A percentile compares a stretch with the other conserved stretches of the same genome.
These are phyloP conservation scores for Holocentrus rufus DNA, from an alignment of 2,797 vertebrate species.

Conservation along the genomic window DNA sequence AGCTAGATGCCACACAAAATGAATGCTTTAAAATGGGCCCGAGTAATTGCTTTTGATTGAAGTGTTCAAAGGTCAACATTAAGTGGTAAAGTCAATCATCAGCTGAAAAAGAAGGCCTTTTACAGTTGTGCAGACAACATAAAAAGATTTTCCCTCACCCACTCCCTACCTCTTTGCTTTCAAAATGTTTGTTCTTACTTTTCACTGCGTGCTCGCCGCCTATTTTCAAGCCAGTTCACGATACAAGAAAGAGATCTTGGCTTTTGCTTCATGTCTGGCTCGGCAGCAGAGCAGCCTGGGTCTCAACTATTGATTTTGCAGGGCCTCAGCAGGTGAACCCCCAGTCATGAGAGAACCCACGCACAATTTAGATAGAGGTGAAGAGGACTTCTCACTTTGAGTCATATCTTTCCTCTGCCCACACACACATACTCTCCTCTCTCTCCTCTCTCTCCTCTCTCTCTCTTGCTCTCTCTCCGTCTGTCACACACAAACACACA, in stretches of 20 bases:
- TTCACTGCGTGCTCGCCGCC: slow-evolving; percentile 6
- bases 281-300: slow-evolving; percentile 42
- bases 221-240: slow-evolving; percentile 51
- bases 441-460: slow-evolving; percentile 10
- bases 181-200: slow-evolving; percentile 12
- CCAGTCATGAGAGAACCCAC: slow-evolving; percentile 74
- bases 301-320: slow-evolving; percentile 70
- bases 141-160: slow-evolving; percentile 7
- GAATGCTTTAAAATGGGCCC: slow-evolving; percentile 21
- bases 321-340: slow-evolving; percentile 74
- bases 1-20: not conserved
- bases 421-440: slow-evolving; percentile 70
- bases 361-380: slow-evolving; percentile 74
- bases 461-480: slow-evolving; percentile 4
- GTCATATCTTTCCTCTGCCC: slow-evolving; percentile 81
- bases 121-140: slow-evolving; percentile 32
- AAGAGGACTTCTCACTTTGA: slow-evolving; percentile 83
- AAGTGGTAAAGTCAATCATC: not conserved
- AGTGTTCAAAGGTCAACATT: slow-evolving; percentile 42
- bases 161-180: not conserved
- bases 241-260: slow-evolving; percentile 47
- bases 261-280: slow-evolving; percentile 43
- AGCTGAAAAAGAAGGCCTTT: slow-evolving; percentile 34
- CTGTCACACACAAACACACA: slow-evolving; percentile 11
- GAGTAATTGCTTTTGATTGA: slow-evolving; percentile 34